Conservation (phyloP, 30 jellyfish, hydroid and myxozoan genomes). For the Cassiopea xamachana region DNA sequence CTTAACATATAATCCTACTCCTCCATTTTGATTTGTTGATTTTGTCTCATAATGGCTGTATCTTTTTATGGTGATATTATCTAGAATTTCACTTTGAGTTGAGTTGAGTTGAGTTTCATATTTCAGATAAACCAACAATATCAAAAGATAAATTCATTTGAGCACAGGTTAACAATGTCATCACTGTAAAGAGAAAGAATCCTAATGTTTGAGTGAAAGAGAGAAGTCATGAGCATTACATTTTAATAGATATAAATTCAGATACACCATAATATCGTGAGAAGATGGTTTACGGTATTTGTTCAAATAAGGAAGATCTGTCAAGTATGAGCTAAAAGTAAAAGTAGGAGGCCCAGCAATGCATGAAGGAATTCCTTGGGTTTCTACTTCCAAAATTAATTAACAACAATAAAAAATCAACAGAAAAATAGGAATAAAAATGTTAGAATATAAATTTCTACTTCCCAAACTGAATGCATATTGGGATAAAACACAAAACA, state of each 20-base stretch:
- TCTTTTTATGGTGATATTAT: neutral
- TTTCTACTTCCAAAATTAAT: no score
- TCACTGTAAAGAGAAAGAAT: constrained; percentile 51
- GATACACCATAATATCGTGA: neutral
- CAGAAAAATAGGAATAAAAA: no score
- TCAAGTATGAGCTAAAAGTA: neutral
- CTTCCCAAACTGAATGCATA: no score
- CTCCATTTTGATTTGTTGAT: constrained; percentile 42
- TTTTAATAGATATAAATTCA: constrained; percentile 5
- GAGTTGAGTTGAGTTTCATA: constrained; percentile 25
- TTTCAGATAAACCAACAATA: constrained; percentile 66
- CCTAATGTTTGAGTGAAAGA: constrained; percentile 49
- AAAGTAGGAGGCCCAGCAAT: neutral
- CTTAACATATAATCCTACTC: constrained; percentile 41
- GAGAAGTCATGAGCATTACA: constrained; percentile 32
- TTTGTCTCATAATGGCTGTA: constrained; percentile 24
- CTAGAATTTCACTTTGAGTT: neutral
- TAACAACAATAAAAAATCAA: no score
- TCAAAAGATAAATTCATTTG: constrained; percentile 19
- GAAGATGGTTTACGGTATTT: neutral
- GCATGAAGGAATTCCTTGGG: no score
- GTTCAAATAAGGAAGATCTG: neutral
- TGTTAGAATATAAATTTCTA: no score
- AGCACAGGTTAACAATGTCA: constrained; percentile 35
- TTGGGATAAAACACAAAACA: no score